Conservation (phyloP, 2,113 vertebrate genomes). For the Brachyhypopomus gauderio region DNA sequence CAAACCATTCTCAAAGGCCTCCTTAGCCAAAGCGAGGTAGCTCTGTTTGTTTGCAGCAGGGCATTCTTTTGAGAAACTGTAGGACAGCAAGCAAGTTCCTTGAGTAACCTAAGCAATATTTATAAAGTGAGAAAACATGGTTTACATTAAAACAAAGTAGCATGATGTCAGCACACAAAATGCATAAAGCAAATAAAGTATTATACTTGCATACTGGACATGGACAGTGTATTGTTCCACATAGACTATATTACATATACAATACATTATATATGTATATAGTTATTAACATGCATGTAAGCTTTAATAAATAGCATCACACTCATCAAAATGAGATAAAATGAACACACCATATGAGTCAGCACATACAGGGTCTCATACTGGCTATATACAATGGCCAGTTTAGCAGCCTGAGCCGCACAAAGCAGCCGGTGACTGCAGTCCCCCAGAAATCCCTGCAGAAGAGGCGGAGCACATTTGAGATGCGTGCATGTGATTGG, state of each 20-base stretch:
- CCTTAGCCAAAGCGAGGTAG: constrained; percentile 79
- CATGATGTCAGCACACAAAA: neutral
- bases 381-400: constrained; percentile 86
- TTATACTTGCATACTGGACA: no score
- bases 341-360: constrained; percentile 80
- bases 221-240: no score
- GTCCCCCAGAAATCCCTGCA: constrained; percentile 77
- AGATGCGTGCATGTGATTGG: no score
- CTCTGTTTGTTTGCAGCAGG: constrained; percentile 62
- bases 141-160: neutral
- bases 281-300: neutral
- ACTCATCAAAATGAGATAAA: neutral
- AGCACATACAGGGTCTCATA: constrained; percentile 90
- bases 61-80: constrained; percentile 82
- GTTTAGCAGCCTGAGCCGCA: constrained; percentile 86
- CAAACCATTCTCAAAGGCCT: constrained; percentile 88
- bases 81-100: constrained; percentile 86
- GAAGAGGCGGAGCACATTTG: neutral
- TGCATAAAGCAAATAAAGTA: no score
- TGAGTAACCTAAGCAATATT: constrained; percentile 78
- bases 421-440: constrained; percentile 81
- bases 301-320: neutral
- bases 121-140: constrained; percentile 1
- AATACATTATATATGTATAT: neutral
- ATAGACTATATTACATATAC: neutral